A percentile compares a stretch with the other conserved stretches of the same genome.
Conservation (phyloP, 2,113 vertebrate species). For the Ibidorhyncha struthersii region DNA sequence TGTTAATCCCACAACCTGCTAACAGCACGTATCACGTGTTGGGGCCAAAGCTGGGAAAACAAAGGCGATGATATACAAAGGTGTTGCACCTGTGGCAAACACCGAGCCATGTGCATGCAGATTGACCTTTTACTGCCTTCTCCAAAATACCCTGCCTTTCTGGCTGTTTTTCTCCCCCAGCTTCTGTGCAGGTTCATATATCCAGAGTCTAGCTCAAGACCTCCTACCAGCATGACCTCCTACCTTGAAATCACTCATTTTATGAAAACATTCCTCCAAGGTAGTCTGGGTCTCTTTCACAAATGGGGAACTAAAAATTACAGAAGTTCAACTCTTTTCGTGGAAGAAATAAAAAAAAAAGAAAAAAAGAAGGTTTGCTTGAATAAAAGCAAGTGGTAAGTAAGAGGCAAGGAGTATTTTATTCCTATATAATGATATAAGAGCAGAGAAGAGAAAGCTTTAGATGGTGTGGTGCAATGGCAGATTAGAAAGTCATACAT, state of each 20-base stretch:
- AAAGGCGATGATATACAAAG: neutral
- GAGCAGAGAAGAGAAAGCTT: neutral
- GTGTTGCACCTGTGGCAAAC: conserved; percentile 14
- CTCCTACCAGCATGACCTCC: conserved; percentile 58
- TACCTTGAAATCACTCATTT: conserved; percentile 32
- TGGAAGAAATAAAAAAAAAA: accelerated
- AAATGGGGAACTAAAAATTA: neutral
- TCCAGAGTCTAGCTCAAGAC: neutral
- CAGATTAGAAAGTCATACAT: neutral
- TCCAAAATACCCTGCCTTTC: neutral
- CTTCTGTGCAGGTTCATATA: neutral
- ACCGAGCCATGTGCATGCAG: neutral
- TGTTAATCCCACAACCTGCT: neutral
- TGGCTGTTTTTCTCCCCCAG: neutral
- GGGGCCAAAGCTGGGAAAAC: neutral
- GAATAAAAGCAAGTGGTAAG: neutral
- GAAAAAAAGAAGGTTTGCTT: neutral
- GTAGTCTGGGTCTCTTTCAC: neutral
- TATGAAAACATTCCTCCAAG: conserved; percentile 26
- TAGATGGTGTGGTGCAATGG: neutral
- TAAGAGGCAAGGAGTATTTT: neutral
- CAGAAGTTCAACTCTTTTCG: neutral
- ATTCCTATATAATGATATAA: neutral
- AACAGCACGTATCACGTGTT: neutral
- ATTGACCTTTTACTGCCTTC: conserved; percentile 23